phyloP scores from a whole-genome alignment of 1,140 invertebrate genomes.

The Scaptomyza graminum region DNA sequence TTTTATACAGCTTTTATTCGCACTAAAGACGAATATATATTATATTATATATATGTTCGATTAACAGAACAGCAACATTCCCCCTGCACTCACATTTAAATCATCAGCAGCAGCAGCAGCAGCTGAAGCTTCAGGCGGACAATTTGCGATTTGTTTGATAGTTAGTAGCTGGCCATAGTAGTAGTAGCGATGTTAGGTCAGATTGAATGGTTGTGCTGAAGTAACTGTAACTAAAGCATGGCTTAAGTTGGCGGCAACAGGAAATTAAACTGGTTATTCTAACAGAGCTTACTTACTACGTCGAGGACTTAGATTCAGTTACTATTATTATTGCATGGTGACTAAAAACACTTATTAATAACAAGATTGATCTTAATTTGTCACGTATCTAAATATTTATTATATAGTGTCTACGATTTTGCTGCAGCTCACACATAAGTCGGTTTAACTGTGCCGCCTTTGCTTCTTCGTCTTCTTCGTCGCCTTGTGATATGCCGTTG shows the following conservation, averaged over 20 bases:
- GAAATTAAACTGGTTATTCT: slow-evolving; percentile 24
- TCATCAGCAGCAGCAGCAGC: too few relatives aligned
- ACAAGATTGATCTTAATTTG: background rate
- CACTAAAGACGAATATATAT: background rate
- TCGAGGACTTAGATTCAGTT: background rate
- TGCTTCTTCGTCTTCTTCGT: slow-evolving; percentile 4
- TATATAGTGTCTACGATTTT: background rate
- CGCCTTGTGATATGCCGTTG: slow-evolving; percentile 54
- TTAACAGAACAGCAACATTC: slow-evolving; percentile 30
- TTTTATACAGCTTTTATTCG: slow-evolving; percentile 51
- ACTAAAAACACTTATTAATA: too few relatives aligned
- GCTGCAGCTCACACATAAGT: too few relatives aligned
- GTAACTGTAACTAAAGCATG: slow-evolving; percentile 41
- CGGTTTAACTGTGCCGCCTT: background rate
- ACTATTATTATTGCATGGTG: background rate
- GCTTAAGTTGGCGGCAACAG: slow-evolving; percentile 12
- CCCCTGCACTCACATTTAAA: slow-evolving; percentile 24
- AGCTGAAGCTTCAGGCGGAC: background rate
- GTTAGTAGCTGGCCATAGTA: slow-evolving; percentile 44
- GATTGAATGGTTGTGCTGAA: slow-evolving; percentile 23
- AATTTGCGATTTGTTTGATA: slow-evolving; percentile 17
- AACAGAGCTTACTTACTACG: too few relatives aligned
- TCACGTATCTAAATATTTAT: slow-evolving; percentile 1
- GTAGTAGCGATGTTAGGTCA: slow-evolving; percentile 39
- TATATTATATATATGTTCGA: too few relatives aligned